Conservation (phyloP, 2,797 vertebrate genomes). For the Gymnothorax reevesii region DNA sequence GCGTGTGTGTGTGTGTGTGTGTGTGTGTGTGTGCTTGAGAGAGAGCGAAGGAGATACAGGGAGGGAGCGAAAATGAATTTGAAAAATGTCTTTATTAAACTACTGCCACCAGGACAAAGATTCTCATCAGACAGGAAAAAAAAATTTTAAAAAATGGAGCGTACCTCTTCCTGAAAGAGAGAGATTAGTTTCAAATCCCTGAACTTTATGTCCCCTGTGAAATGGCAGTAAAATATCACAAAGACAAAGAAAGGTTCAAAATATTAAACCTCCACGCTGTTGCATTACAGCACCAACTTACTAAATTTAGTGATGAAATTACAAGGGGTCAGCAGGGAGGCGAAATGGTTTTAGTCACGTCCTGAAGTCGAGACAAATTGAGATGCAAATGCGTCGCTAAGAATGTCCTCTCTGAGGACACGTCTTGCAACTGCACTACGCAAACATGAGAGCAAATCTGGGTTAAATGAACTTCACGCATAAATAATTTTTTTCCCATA, state of each 20-base stretch:
- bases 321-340: not conserved
- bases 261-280: not conserved
- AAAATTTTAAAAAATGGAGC: not conserved
- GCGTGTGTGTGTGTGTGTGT: too few relatives aligned
- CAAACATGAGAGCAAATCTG: not conserved
- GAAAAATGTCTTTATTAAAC: not conserved
- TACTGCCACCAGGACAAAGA: not conserved
- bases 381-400: not conserved
- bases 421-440: not conserved
- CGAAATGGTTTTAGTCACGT: not conserved
- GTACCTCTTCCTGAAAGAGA: slow-evolving; percentile 31
- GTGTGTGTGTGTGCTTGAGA: too few relatives aligned
- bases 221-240: slow-evolving; percentile 37
- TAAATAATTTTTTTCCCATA: not conserved
- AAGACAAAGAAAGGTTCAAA: slow-evolving; percentile 26
- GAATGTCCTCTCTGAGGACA: not conserved
- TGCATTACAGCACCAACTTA: not conserved
- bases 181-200: slow-evolving; percentile 62
- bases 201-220: slow-evolving; percentile 48
- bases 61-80: not conserved
- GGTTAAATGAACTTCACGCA: not conserved
- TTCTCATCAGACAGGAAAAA: not conserved
- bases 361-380: not conserved
- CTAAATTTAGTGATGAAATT: not conserved
- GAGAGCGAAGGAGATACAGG: not conserved